These are phyloP conservation scores for Cerceris ruficornis DNA, from an alignment of 2,888 invertebrate genomes.

Conservation along the genomic window DNA sequence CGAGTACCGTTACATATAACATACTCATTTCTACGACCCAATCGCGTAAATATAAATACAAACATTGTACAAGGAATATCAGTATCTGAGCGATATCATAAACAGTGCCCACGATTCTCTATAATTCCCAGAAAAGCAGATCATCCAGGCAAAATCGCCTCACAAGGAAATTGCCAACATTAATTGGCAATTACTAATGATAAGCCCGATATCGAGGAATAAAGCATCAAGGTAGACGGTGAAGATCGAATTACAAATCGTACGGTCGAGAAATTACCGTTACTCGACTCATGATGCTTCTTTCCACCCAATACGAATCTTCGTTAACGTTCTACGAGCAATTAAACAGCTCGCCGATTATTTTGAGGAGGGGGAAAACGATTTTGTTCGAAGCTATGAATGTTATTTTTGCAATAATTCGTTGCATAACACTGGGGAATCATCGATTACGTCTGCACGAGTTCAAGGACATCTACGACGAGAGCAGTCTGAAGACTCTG, in stretches of 20 bases:
- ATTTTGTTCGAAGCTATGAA: constrained; percentile 41
- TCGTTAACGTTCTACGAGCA: background rate
- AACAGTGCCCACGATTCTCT: background rate
- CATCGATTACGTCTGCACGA: constrained; percentile 23
- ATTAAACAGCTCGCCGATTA: constrained; percentile 2
- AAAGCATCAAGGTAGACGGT: background rate
- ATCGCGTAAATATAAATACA: constrained; percentile 7
- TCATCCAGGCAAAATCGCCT: no score
- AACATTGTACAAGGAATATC: background rate
- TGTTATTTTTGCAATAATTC: constrained; percentile 52
- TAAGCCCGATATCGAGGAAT: background rate
- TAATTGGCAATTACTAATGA: no score
- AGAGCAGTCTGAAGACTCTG: constrained; percentile 26
- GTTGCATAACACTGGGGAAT: constrained; percentile 47
- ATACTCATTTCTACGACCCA: background rate
- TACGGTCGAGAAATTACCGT: background rate
- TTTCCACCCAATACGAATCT: background rate
- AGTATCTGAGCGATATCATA: background rate
- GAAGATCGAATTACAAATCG: background rate
- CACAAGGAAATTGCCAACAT: no score
- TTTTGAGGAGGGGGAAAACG: constrained; percentile 15
- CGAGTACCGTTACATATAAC: background rate
- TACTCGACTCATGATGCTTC: background rate
- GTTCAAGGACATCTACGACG: constrained; percentile 29
- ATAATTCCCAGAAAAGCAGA: no score